A percentile compares a stretch with the other conserved stretches of the same genome.
Conservation (phyloP, 2,888 invertebrate genomes). For the Ypsolopha sequella region DNA sequence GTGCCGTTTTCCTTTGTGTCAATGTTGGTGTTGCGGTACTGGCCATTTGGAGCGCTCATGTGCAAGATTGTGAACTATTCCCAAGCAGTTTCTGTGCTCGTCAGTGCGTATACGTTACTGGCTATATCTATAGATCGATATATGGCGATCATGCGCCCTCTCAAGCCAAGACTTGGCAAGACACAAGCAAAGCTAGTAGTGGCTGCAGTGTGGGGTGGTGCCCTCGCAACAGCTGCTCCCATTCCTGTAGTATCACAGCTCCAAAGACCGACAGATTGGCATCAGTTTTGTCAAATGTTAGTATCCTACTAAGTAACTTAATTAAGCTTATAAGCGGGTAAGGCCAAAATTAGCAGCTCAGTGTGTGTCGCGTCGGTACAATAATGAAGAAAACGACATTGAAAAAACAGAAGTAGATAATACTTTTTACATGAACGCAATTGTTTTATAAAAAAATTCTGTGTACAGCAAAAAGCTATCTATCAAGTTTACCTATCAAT, state of each 20-base stretch:
- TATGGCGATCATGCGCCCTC: slow-evolving; percentile 90
- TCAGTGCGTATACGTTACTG: slow-evolving; percentile 91
- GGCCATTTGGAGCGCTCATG: slow-evolving; percentile 88
- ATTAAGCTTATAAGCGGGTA: too few species aligned
- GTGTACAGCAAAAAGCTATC: too few species aligned
- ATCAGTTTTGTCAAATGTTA: slow-evolving; percentile 74
- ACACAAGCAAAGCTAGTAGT: slow-evolving; percentile 77
- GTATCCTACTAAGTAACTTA: neutral
- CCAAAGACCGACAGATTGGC: slow-evolving; percentile 72
- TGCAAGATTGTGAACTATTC: slow-evolving; percentile 88
- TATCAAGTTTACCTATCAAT: too few species aligned
- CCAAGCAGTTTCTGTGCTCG: slow-evolving; percentile 84
- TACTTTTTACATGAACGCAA: too few species aligned
- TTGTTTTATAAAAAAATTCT: too few species aligned
- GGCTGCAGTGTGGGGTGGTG: slow-evolving; percentile 79
- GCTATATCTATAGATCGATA: slow-evolving; percentile 93
- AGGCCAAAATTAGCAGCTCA: too few species aligned
- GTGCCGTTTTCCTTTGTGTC: slow-evolving; percentile 92
- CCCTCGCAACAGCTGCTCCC: slow-evolving; percentile 84
- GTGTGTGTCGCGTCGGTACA: too few species aligned
- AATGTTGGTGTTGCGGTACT: slow-evolving; percentile 82
- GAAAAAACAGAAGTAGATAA: too few species aligned
- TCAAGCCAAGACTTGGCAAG: slow-evolving; percentile 84
- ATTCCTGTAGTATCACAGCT: slow-evolving; percentile 82
- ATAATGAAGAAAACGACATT: too few species aligned